phyloP scores from a whole-genome alignment of 1,140 invertebrate genomes.

The Tenebrio molitor region DNA sequence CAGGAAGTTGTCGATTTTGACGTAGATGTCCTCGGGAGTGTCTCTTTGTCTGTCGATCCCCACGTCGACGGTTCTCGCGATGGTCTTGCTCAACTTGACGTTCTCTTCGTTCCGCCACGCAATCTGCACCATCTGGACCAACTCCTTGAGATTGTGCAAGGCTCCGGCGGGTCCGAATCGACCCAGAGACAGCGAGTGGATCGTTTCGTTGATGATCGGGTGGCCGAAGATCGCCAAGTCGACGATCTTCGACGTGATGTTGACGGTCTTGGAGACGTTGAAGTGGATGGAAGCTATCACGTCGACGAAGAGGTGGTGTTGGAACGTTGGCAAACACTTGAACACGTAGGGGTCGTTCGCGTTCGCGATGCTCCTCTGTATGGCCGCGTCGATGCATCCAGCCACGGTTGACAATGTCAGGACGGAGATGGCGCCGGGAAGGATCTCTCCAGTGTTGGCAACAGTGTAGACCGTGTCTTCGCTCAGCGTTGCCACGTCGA shows the following conservation, averaged over 20 bases:
- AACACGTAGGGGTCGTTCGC: conserved; percentile 30
- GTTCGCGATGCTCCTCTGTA: conserved; percentile 2
- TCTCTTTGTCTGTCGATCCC: conserved; percentile 57
- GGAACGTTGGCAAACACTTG: conserved; percentile 18
- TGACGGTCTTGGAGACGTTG: conserved; percentile 43
- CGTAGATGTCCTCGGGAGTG: conserved; percentile 61
- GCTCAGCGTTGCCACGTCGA: conserved; percentile 74
- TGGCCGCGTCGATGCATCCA: neutral
- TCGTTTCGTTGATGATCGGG: conserved; percentile 69
- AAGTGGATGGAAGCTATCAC: conserved; percentile 50
- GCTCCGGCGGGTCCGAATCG: conserved; percentile 62
- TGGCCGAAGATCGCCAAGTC: conserved; percentile 75
- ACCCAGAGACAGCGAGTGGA: conserved; percentile 67
- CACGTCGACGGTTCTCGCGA: conserved; percentile 40
- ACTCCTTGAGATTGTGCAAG: neutral
- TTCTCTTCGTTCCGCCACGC: conserved; percentile 7
- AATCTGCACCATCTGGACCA: conserved; percentile 3
- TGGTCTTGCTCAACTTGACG: conserved; percentile 10
- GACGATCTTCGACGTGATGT: conserved; percentile 52
- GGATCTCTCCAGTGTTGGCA: conserved; percentile 77
- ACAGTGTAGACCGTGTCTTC: conserved; percentile 70
- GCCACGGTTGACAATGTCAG: neutral
- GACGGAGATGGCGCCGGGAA: conserved; percentile 63
- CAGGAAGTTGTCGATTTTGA: conserved; percentile 60
- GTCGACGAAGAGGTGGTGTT: conserved; percentile 52